Evolutionary conservation across 2,113 vertebrate species (phyloP).

Genomic region (Channa argus): DNA sequence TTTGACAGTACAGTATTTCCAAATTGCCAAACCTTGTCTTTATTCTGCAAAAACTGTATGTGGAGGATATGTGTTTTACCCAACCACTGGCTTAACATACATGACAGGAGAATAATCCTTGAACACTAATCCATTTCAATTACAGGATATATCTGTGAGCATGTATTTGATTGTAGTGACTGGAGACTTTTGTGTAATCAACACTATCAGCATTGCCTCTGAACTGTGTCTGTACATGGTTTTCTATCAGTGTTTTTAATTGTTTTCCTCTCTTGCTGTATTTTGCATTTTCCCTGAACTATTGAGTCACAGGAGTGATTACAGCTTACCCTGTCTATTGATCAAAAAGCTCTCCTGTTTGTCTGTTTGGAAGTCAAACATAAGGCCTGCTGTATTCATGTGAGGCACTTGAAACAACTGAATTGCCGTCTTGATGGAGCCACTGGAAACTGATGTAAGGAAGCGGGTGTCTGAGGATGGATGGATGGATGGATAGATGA

Average conservation of each 20-base stretch:
- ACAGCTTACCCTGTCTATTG: conserved; percentile 28
- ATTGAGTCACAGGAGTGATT: conserved; percentile 49
- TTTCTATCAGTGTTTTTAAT: conserved; percentile 65
- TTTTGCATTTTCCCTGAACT: conserved; percentile 35
- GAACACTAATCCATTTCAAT: conserved; percentile 80
- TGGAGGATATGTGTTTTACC: not conserved
- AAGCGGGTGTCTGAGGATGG: conserved; percentile 41
- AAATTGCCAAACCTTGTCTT: not conserved
- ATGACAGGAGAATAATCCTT: conserved; percentile 24
- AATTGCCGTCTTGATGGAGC: conserved; percentile 46
- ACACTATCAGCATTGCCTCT: conserved; percentile 26
- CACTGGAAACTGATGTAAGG: conserved; percentile 54
- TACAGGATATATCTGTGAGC: conserved; percentile 64
- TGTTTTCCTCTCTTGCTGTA: conserved; percentile 48
- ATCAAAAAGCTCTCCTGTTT: conserved; percentile 41
- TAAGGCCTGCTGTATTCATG: conserved; percentile 35
- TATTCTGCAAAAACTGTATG: not conserved
- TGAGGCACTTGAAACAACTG: conserved; percentile 46
- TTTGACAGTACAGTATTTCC: too few species aligned
- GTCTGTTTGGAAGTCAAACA: conserved; percentile 25
- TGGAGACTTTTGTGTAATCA: conserved; percentile 56
- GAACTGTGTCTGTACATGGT: conserved; percentile 31
- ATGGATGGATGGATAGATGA: conserved; percentile 62
- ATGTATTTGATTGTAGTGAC: conserved; percentile 61
- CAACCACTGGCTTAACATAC: conserved; percentile 8